Conservation (phyloP, 2,888 invertebrate genomes). For the Oligia latruncula region DNA sequence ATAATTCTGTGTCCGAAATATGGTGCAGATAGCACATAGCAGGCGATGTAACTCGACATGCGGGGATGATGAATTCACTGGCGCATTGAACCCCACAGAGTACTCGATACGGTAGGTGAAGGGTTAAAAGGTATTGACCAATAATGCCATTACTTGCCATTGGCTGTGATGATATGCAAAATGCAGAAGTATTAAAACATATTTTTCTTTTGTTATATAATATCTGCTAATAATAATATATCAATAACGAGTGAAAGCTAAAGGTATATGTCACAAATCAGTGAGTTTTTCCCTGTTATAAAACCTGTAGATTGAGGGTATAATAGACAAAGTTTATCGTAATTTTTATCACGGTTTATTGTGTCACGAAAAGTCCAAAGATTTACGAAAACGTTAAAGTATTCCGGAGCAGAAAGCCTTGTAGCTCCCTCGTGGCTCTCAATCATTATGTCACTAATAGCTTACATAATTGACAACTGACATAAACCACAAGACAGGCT, state of each 20-base stretch:
- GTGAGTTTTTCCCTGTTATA: not conserved
- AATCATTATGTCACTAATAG: conserved; percentile 57
- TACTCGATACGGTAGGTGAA: conserved; percentile 10
- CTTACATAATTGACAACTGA: conserved; percentile 60
- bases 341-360: not conserved
- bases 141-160: not conserved
- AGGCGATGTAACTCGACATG: conserved; percentile 44
- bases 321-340: not conserved
- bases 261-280: not conserved
- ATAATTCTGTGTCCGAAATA: conserved; percentile 54
- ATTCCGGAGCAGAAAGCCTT: conserved; percentile 33
- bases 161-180: not conserved
- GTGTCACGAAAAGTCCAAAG: not conserved
- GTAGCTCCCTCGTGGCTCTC: conserved; percentile 47
- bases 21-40: conserved; percentile 46
- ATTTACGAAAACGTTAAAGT: conserved; percentile 10
- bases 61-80: conserved; percentile 49
- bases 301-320: not conserved
- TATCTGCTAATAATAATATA: not conserved
- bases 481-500: conserved; percentile 46
- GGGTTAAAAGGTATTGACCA: not conserved
- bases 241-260: not conserved
- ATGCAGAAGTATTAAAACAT: not conserved
- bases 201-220: not conserved
- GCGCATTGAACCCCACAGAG: conserved; percentile 38